Base-by-base conservation (phyloP, 2,888 invertebrate species). In the Plebejus melissa region DNA sequence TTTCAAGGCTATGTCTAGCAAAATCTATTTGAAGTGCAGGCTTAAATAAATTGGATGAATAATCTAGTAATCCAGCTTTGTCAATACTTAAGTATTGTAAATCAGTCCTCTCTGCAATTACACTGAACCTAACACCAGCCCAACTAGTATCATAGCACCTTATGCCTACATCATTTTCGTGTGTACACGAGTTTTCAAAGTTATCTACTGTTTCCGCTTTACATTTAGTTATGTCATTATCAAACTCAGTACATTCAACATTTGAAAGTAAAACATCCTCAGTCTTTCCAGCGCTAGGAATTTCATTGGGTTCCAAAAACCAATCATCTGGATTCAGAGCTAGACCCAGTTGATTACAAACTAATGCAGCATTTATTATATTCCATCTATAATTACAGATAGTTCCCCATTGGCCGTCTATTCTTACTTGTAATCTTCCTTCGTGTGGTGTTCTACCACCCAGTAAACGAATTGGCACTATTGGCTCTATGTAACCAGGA, bases 321-420 rank as follows among this genome's bases (percentile, higher is more conserved):
- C 99, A 98, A 88, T 98, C 97, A 80, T 97, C 95, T 0, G 98
- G 98, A 88, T 99, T 98, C 22, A 99, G 94, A 0, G 97, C 97
- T 78, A 98, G 94, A 0, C 99, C 99, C 79, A 99, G 90, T 88
- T 99, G 99, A 88, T 99, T 97, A 84, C 99, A 99, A 0, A 98
- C 98, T 74, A 99, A 90, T 0, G 98, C 98, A 0, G 99, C 98
- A 84, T 98, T 97, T 69, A 96, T 94, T 32, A 98, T 96, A 70
- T 96, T 98, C 99, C 99, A 99, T 71, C 97, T 97, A 85, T 99
- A 98, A 89, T 98, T 98, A 86, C 99, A 99, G 0, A 99, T 98
- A 0, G 99, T 99, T 57, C 99, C 99, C 99, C 99, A 99, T 85
- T 96, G 96, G 0, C 96, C 96, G 77, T 97, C 95, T 9, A 99